A percentile compares a stretch with the other conserved stretches of the same genome.
Evolutionary conservation across 2,113 vertebrate genomes (phyloP).

Genomic region (Gasterosteus nipponicus): DNA sequence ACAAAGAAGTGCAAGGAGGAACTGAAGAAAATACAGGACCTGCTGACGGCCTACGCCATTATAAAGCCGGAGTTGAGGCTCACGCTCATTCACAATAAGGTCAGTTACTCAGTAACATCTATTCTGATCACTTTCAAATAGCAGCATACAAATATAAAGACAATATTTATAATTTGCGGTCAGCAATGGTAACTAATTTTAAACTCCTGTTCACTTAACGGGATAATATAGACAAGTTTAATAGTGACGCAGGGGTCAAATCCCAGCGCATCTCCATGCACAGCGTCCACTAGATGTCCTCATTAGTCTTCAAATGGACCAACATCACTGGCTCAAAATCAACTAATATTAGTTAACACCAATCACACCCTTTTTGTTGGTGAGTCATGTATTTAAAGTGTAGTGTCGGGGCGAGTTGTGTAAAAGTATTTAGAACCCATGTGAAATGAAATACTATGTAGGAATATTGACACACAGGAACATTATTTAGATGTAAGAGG

Average conservation of each 20-base stretch:
- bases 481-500: not conserved
- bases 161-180: not conserved
- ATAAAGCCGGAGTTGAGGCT: conserved; percentile 93
- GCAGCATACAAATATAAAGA: not conserved
- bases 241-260: not conserved
- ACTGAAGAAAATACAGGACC: conserved; percentile 90
- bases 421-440: not conserved
- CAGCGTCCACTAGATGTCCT: conserved; percentile 74
- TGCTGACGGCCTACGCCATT: conserved; percentile 89
- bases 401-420: not conserved
- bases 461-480: not conserved
- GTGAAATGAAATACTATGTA: not conserved
- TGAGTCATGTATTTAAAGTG: not conserved
- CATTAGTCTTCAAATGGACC: conserved; percentile 53
- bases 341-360: too few relatives aligned
- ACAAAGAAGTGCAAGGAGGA: conserved; percentile 95
- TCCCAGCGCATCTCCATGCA: not conserved
- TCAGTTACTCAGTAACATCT: not conserved
- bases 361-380: not conserved
- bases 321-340: not conserved
- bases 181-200: not conserved
- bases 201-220: not conserved
- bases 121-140: not conserved
- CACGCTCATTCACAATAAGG: conserved; percentile 93
- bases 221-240: too few relatives aligned